Conservation (phyloP, 2,888 invertebrate genomes). For the Leptogaster cylindrica region DNA sequence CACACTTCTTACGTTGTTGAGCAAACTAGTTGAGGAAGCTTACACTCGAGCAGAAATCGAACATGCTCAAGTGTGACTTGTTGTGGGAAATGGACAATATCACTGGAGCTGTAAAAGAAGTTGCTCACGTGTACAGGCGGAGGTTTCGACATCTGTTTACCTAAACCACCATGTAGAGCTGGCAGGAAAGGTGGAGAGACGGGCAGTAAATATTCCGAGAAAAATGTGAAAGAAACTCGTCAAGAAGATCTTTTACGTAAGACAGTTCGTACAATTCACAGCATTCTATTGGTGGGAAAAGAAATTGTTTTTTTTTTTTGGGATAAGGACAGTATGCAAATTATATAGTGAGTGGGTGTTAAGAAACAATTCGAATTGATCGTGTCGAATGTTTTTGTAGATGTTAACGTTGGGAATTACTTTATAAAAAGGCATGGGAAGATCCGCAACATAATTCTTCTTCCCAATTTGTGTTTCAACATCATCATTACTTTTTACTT, state of each 20-base stretch:
- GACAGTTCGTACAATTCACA: conserved; percentile 7
- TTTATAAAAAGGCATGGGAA: no score
- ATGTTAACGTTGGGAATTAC: no score
- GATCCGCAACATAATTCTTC: no score
- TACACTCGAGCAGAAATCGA: conserved; percentile 5
- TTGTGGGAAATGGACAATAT: conserved; percentile 5
- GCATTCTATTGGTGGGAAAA: conserved; percentile 7
- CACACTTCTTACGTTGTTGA: neutral
- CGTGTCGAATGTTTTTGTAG: no score
- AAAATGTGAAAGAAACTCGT: neutral
- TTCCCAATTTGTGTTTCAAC: no score
- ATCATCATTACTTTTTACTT: no score
- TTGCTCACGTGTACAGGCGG: conserved; percentile 1
- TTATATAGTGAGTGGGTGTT: no score
- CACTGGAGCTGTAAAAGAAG: conserved; percentile 15
- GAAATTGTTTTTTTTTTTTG: no score
- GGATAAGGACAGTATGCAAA: no score
- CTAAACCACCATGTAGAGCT: neutral
- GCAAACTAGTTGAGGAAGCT: no score
- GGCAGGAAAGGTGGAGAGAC: neutral
- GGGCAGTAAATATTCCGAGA: neutral
- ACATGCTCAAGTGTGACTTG: neutral
- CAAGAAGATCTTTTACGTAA: conserved; percentile 7
- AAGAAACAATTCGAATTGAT: no score
- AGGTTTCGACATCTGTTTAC: conserved; percentile 11